phyloP scores from a whole-genome alignment of 1,140 invertebrate genomes.

The Ganaspis sp. region DNA sequence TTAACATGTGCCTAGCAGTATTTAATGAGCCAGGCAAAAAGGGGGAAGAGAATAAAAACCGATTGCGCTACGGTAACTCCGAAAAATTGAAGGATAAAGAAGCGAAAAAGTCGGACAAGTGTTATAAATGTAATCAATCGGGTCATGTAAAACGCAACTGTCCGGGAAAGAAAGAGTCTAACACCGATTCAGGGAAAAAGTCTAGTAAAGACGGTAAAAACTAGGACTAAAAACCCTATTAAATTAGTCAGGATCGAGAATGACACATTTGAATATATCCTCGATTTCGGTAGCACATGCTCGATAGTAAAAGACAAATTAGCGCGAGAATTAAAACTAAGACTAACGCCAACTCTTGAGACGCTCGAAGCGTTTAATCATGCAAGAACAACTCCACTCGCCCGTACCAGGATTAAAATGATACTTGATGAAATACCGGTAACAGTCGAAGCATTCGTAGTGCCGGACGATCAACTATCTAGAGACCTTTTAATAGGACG shows the following conservation, averaged over 20 bases:
- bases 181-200: too few species aligned
- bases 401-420: neutral
- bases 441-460: neutral
- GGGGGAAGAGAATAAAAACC: too few species aligned
- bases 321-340: neutral
- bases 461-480: neutral
- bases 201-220: too few species aligned
- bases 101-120: too few species aligned
- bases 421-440: neutral
- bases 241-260: too few species aligned
- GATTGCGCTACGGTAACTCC: too few species aligned
- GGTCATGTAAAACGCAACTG: too few species aligned
- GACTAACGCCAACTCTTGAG: neutral
- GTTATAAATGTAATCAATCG: too few species aligned
- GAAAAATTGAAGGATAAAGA: too few species aligned
- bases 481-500: neutral
- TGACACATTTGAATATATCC: too few species aligned
- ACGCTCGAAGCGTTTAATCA: neutral
- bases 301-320: neutral
- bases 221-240: too few species aligned
- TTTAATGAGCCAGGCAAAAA: neutral
- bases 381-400: neutral
- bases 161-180: too few species aligned
- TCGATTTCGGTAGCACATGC: neutral
- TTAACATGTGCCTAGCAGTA: slow-evolving; percentile 20